A percentile compares a stretch with the other conserved stretches of the same genome.
These are phyloP conservation scores for Platycheirus albimanus DNA, from an alignment of 2,888 invertebrate species.

Conservation along the genomic window DNA sequence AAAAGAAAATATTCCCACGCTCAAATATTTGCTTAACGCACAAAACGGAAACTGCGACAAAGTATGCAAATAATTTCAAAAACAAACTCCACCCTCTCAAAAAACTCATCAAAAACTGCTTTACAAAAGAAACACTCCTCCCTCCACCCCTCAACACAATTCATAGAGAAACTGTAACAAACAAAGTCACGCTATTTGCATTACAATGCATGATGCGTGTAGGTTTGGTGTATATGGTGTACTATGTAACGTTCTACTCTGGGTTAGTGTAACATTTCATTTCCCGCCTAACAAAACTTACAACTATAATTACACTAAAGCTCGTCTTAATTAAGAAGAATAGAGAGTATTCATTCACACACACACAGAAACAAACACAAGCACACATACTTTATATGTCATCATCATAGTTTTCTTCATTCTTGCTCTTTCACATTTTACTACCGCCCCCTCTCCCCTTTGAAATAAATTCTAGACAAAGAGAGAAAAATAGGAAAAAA, in stretches of 20 bases:
- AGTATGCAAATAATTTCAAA: not conserved
- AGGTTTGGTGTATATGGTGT: no score
- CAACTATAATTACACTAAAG: slow-evolving; percentile 5
- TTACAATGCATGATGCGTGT: not conserved
- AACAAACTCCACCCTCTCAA: not conserved
- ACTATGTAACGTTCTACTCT: no score
- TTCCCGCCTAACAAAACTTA: not conserved
- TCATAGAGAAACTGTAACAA: not conserved
- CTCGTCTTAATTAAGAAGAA: slow-evolving; percentile 54
- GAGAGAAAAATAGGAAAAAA: no score
- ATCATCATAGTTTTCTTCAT: slow-evolving; percentile 26
- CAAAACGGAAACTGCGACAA: not conserved
- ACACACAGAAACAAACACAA: no score
- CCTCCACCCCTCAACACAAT: not conserved
- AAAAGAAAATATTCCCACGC: not conserved
- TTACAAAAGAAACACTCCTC: no score
- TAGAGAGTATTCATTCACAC: slow-evolving; percentile 37
- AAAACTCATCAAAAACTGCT: slow-evolving; percentile 6
- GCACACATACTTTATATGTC: no score
- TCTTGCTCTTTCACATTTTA: not conserved
- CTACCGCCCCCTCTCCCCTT: not conserved
- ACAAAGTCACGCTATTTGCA: not conserved
- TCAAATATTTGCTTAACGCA: slow-evolving; percentile 4
- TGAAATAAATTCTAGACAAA: not conserved
- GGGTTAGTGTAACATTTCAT: slow-evolving; percentile 12